A percentile compares a stretch with the other conserved stretches of the same genome.
phyloP scores from a whole-genome alignment of 2,797 vertebrate genomes.

The Ctenopoma multispine region DNA sequence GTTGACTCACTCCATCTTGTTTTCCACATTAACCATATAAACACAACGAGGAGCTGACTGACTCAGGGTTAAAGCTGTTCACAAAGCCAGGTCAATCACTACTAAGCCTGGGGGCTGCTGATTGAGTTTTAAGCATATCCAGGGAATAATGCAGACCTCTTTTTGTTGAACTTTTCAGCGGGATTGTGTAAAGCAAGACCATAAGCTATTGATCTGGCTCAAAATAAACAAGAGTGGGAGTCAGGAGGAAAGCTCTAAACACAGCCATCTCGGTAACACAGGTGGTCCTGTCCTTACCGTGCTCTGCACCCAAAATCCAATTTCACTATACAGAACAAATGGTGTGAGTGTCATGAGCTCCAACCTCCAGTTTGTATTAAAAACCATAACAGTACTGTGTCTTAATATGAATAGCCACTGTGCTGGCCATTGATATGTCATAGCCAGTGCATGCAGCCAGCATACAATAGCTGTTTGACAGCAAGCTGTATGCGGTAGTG shows the following conservation, averaged over 20 bases:
- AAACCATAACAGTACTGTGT: slow-evolving; percentile 21
- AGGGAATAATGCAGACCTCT: slow-evolving; percentile 58
- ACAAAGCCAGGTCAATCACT: slow-evolving; percentile 50
- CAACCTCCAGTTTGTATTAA: slow-evolving; percentile 33
- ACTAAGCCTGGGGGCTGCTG: slow-evolving; percentile 19
- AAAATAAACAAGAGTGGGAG: slow-evolving; percentile 58
- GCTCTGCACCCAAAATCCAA: slow-evolving; percentile 35
- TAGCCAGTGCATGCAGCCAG: slow-evolving; percentile 6
- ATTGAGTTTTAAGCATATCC: slow-evolving; percentile 63
- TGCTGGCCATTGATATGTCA: slow-evolving; percentile 11
- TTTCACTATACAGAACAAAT: slow-evolving; percentile 38
- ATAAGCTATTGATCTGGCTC: slow-evolving; percentile 68
- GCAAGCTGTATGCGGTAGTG: slow-evolving; percentile 1
- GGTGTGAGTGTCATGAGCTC: slow-evolving; percentile 35
- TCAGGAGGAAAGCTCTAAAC: slow-evolving; percentile 42
- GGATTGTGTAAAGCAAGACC: slow-evolving; percentile 47
- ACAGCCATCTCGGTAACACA: slow-evolving; percentile 64
- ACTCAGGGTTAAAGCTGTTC: slow-evolving; percentile 30
- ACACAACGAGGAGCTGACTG: slow-evolving; percentile 27
- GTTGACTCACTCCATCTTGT: slow-evolving; percentile 17
- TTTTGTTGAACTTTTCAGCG: slow-evolving; percentile 63
- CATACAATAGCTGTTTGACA: slow-evolving; percentile 32
- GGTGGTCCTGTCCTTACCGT: slow-evolving; percentile 19
- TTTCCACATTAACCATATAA: slow-evolving; percentile 9
- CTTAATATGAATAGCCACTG: slow-evolving; percentile 2